Percentiles rank a stretch among this genome's conserved stretches.
Evolutionary conservation across 1,140 invertebrate genomes (phyloP).

Genomic region (Adoxophyes honmai): DNA sequence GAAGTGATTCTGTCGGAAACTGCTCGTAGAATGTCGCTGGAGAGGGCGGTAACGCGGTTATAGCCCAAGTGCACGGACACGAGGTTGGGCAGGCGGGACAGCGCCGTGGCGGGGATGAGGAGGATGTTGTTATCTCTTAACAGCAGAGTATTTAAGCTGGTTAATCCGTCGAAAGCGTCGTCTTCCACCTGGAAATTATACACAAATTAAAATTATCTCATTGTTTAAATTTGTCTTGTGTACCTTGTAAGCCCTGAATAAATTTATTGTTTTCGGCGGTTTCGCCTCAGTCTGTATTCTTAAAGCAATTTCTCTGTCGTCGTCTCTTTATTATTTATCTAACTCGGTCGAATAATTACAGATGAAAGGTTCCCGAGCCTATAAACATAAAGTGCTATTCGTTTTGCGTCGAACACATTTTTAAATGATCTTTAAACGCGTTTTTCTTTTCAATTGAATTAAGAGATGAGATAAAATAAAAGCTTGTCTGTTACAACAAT

Average conservation of each 20-base stretch:
- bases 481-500: too few species aligned
- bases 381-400: slow-evolving; percentile 4
- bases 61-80: slow-evolving; percentile 87
- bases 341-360: too few species aligned
- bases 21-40: slow-evolving; percentile 85
- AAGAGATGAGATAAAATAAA: too few species aligned
- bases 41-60: slow-evolving; percentile 91
- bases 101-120: slow-evolving; percentile 87
- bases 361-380: not conserved
- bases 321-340: too few species aligned
- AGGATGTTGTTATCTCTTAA: slow-evolving; percentile 93
- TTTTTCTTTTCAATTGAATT: too few species aligned
- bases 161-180: slow-evolving; percentile 89
- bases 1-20: slow-evolving; percentile 80
- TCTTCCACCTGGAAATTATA: slow-evolving; percentile 85
- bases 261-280: not conserved
- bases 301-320: too few species aligned
- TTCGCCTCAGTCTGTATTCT: not conserved
- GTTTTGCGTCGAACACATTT: too few species aligned
- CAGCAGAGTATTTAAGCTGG: slow-evolving; percentile 86
- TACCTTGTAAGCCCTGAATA: not conserved
- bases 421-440: too few species aligned
- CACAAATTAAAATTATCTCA: too few species aligned
- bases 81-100: slow-evolving; percentile 86
- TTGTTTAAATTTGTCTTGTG: not conserved